Base-by-base conservation (phyloP, 2,113 vertebrate species). In the Hippocampus barbouri region DNA sequence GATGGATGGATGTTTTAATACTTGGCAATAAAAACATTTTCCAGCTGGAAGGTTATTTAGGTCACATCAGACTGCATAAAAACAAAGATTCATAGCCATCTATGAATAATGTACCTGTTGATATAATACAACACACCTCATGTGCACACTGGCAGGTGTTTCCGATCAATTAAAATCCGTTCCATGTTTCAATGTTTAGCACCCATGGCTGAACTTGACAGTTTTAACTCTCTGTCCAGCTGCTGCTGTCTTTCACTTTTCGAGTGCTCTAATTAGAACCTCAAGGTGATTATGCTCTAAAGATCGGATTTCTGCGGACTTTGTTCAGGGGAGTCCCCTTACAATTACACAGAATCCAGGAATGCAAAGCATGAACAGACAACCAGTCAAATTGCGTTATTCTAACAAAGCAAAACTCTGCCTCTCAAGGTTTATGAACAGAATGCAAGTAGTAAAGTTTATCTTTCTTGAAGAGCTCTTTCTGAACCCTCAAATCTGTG, bases 271-370 rank as follows among this genome's bases (percentile, higher is more conserved):
- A 87, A 88, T 83, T 84, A 90, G 81, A 89, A 73, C n/a, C 49
- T 83, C 70, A 69, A 87, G 86, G 88, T 85, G 87, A 89, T 89
- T 88, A 84, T 75, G 89, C 88, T 81, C 86, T 85, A 88, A 89
- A 91, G 90, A 91, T 91, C 89, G 84, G 83, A 91, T 91, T 90
- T 84, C 89, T 85, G 84, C 82, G 74, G 86, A 89, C 81, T 67
- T 79, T 85, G 83, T 87, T 87, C 84, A 86, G 79, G 83, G 84
- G 87, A 88, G 89, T 89, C 86, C 90, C 86, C 83, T 82, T 79
- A 86, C 85, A 90, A 91, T 92, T 91, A 90, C 86, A 87, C 85
- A 86, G 86, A 82, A 82, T 88, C 83, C 82, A 89, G 90, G 90
- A 92, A 91, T 92, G 90, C 78, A 79, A 87, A 79, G 80, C 82